Conservation (phyloP, 2,113 vertebrate genomes). For the Psilopsiagon aymara region DNA sequence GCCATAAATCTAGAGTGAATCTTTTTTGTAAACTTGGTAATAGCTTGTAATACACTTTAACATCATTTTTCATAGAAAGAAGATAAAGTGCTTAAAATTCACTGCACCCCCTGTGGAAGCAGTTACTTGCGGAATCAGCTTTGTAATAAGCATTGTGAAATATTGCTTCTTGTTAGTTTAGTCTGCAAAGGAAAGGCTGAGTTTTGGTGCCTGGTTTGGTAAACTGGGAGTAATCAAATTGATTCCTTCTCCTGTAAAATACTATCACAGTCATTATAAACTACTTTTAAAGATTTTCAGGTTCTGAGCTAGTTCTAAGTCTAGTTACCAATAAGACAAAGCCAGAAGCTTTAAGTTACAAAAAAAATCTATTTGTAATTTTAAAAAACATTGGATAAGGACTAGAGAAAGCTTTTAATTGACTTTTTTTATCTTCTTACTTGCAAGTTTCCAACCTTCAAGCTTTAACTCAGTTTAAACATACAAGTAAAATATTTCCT, state of each 20-base stretch:
- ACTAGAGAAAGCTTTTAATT: neutral
- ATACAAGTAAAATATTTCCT: neutral
- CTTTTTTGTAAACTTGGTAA: constrained; percentile 25
- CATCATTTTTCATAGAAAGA: neutral
- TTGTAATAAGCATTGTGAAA: neutral
- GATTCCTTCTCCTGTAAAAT: neutral
- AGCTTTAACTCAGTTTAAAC: neutral
- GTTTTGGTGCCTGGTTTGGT: neutral
- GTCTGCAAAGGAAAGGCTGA: neutral
- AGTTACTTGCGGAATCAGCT: neutral
- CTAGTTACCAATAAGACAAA: neutral
- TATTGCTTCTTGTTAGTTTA: neutral
- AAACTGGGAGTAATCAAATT: neutral
- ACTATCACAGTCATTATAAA: neutral
- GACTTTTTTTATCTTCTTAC: neutral
- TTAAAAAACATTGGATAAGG: neutral
- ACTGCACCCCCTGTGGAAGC: neutral
- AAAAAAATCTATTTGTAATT: neutral
- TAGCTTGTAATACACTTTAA: constrained; percentile 11
- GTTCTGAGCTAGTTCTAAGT: neutral
- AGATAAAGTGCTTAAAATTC: neutral
- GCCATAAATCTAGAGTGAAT: constrained; percentile 17
- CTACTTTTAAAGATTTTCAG: neutral
- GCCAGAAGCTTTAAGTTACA: neutral
- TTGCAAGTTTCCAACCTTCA: neutral